Conservation (phyloP, 2,113 vertebrate species). For the Prinia subflava region DNA sequence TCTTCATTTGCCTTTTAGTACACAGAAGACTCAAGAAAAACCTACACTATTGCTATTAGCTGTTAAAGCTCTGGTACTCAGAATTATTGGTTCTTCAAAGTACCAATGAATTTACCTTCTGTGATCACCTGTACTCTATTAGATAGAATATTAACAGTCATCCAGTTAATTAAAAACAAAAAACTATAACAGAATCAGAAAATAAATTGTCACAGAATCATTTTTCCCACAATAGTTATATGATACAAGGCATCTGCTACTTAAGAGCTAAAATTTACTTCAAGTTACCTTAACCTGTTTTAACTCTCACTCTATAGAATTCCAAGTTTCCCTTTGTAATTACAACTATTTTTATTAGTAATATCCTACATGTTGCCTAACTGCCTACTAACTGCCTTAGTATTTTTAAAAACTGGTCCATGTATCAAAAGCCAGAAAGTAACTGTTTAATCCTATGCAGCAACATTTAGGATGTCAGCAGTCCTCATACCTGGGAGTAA, state of each 20-base stretch:
- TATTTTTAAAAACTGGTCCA: not conserved
- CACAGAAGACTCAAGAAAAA: not conserved
- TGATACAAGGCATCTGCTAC: not conserved
- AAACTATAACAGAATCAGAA: not conserved
- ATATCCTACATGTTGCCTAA: not conserved
- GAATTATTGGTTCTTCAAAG: not conserved
- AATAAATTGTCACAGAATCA: not conserved
- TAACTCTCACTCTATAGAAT: not conserved
- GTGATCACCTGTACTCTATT: not conserved
- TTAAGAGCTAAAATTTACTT: not conserved
- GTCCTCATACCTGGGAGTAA: slow-evolving; percentile 85
- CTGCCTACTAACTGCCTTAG: not conserved
- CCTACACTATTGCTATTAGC: not conserved
- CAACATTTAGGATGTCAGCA: not conserved
- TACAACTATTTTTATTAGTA: not conserved
- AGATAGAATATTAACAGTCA: not conserved
- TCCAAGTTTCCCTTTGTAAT: not conserved
- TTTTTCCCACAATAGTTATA: not conserved
- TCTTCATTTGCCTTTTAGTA: not conserved
- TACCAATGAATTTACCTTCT: not conserved
- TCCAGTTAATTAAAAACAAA: not conserved
- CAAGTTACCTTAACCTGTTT: not conserved
- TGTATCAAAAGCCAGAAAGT: not conserved
- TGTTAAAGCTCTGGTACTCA: not conserved
- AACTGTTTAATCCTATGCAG: not conserved